Evolutionary conservation across 2,888 invertebrate species (phyloP), one percentile per base, ranked within the genome.

Genomic region (Sinodicranocentrus sp.): DNA sequence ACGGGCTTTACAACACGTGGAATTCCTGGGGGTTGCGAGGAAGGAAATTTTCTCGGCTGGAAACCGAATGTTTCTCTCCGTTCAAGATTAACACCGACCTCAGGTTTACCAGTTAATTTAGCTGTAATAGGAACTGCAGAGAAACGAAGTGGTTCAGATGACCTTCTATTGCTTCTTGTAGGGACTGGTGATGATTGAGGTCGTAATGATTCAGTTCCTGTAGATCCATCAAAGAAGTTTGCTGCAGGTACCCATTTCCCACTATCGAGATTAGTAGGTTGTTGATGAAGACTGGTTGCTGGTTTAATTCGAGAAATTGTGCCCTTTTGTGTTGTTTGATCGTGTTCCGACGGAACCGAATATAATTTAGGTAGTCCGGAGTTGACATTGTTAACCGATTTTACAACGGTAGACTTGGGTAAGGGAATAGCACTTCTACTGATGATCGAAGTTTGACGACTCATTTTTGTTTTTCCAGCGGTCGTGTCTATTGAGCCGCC

Each of bases 281-380:
- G 78, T 6, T 63, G 63, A 6, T 63, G 63, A 6, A 8, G 19
- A 44, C 8, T 23, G n/a, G n/a, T n/a, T n/a, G n/a, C n/a, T n/a
- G n/a, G n/a, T n/a, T n/a, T n/a, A n/a, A n/a, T n/a, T n/a, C n/a
- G n/a, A n/a, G n/a, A n/a, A n/a, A n/a, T n/a, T n/a, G n/a, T n/a
- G n/a, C n/a, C n/a, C n/a, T n/a, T n/a, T n/a, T n/a, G n/a, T n/a
- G n/a, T n/a, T n/a, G n/a, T n/a, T n/a, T n/a, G n/a, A n/a, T n/a
- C n/a, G n/a, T n/a, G n/a, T n/a, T n/a, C n/a, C n/a, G 23, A 65
- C 33, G 75, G 68, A 48, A 82, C 65, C 6, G 84, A 84, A 21
- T 84, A 84, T 1, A 84, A 61, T 73, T 84, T 84, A 28, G 84
- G 84, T 63, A 84, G 57, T n/a, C 63, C 71, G 3, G 79, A 57